Evolutionary conservation across 2,797 vertebrate genomes (phyloP).

Genomic region (Sparus aurata): DNA sequence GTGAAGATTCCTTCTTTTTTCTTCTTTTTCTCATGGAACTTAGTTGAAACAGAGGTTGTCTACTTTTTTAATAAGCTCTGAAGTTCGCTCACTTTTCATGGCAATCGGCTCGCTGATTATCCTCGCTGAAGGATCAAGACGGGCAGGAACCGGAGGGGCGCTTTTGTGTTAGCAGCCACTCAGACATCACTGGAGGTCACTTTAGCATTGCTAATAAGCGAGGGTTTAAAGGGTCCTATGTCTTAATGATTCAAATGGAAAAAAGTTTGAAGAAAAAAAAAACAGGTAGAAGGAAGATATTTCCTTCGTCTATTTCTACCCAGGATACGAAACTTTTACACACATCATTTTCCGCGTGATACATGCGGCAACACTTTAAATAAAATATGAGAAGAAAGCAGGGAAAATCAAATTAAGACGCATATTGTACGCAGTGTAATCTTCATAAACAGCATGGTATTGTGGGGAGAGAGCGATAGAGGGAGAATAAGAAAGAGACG

Average conservation of each 20-base stretch:
- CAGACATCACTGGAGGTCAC: conserved; percentile 58
- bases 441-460: conserved; percentile 3
- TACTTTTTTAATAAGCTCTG: conserved; percentile 37
- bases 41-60: conserved; percentile 57
- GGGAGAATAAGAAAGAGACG: conserved; percentile 18
- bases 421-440: conserved; percentile 20
- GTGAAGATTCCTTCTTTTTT: conserved; percentile 13
- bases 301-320: conserved; percentile 1
- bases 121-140: conserved; percentile 73
- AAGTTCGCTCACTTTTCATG: conserved; percentile 62
- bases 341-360: neutral
- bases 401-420: conserved; percentile 5
- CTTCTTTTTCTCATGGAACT: conserved; percentile 40
- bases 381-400: neutral
- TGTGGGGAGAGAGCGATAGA: neutral
- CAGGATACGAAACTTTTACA: neutral
- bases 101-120: conserved; percentile 71
- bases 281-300: conserved; percentile 11
- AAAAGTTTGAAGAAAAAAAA: conserved; percentile 30
- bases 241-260: conserved; percentile 46
- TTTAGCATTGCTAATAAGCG: conserved; percentile 68
- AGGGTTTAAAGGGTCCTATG: conserved; percentile 32
- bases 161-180: conserved; percentile 56
- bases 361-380: neutral
- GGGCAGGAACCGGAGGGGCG: conserved; percentile 52